Conservation (phyloP, 2,113 vertebrate species). For the Anas platyrhynchos region DNA sequence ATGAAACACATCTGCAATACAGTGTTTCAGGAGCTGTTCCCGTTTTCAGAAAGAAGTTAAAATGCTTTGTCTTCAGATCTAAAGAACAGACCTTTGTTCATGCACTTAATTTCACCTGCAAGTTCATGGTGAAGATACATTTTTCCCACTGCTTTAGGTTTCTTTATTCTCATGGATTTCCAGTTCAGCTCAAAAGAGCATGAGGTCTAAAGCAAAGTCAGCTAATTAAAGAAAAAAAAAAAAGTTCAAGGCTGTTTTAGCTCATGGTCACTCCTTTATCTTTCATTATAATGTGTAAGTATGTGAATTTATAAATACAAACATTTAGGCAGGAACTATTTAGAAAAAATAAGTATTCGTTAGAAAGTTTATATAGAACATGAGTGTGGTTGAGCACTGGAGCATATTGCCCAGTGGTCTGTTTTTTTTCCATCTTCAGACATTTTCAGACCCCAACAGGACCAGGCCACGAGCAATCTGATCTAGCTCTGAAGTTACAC, state of each 20-base stretch:
- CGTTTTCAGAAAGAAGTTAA: background rate
- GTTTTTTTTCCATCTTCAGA: accelerated
- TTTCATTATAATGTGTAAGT: background rate
- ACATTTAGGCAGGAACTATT: background rate
- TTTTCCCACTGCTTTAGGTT: background rate
- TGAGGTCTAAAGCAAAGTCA: background rate
- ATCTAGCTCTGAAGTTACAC: background rate
- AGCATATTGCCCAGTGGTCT: background rate
- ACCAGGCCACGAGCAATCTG: background rate
- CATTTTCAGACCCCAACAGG: background rate
- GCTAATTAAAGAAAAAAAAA: background rate
- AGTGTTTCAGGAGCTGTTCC: background rate
- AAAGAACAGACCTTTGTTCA: background rate
- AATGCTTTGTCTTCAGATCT: background rate
- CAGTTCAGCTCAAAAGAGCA: background rate
- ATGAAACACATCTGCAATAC: background rate
- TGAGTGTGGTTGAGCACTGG: background rate
- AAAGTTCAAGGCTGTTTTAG: background rate
- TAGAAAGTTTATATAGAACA: background rate
- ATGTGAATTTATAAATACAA: background rate
- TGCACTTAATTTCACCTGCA: background rate
- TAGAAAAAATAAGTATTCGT: background rate
- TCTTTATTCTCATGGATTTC: background rate
- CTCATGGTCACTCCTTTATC: background rate
- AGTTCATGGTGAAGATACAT: background rate